Percentiles rank a stretch among this genome's conserved stretches.
Evolutionary conservation across 2,797 vertebrate genomes (phyloP).

Genomic region (Anableps anableps): DNA sequence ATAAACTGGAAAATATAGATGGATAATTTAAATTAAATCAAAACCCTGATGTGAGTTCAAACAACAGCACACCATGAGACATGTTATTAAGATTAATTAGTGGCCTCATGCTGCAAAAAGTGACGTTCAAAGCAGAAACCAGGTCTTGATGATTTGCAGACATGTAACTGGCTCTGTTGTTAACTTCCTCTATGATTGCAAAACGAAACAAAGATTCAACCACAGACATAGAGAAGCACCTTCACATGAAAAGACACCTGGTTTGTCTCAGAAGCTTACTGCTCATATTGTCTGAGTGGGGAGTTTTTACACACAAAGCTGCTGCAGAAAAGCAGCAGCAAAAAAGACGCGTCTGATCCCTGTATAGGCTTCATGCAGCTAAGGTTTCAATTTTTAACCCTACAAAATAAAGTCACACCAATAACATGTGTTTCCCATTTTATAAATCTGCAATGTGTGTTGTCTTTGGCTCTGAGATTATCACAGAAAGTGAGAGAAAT

Average conservation of each 20-base stretch:
- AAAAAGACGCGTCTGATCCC: constrained; percentile 66
- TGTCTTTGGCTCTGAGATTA: constrained; percentile 70
- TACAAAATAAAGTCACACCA: constrained; percentile 62
- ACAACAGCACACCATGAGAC: constrained; percentile 14
- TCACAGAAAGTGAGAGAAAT: constrained; percentile 70
- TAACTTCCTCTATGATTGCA: constrained; percentile 61
- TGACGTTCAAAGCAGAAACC: constrained; percentile 42
- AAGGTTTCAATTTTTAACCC: constrained; percentile 70
- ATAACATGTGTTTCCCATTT: constrained; percentile 79
- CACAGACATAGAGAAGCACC: constrained; percentile 46
- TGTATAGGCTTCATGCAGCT: constrained; percentile 47
- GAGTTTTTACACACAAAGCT: constrained; percentile 57
- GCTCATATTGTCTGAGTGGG: constrained; percentile 44
- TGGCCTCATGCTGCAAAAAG: constrained; percentile 2
- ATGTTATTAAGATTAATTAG: constrained; percentile 40
- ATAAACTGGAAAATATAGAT: constrained; percentile 15
- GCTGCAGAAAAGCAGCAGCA: constrained; percentile 41
- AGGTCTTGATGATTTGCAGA: constrained; percentile 35
- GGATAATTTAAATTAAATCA: constrained; percentile 18
- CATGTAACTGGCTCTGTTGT: constrained; percentile 62
- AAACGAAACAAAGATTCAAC: constrained; percentile 56
- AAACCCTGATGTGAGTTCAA: constrained; percentile 26
- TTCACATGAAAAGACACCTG: constrained; percentile 57
- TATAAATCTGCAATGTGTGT: constrained; percentile 62
- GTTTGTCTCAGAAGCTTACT: constrained; percentile 67